Base-by-base conservation (phyloP, 2,113 vertebrate species). In the Ornithorhynchus anatinus region DNA sequence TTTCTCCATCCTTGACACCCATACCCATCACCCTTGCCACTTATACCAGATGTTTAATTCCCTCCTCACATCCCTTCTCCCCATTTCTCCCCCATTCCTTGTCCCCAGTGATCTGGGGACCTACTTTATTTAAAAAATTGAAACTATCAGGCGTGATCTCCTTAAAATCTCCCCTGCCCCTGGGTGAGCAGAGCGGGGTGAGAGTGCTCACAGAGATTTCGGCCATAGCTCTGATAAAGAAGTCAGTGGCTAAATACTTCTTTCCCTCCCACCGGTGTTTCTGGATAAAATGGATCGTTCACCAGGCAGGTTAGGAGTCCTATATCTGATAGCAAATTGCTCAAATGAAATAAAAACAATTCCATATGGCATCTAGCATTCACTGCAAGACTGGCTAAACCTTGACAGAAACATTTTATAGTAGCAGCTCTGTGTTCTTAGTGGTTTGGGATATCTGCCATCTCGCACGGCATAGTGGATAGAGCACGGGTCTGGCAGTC, bases 261-360 rank as follows among this genome's bases (percentile, higher is more conserved):
- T 29, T 22, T 63, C 72, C 69, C 23, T 66, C 19, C 45, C 0
- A 0, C 48, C 40, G 47, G 3, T 9, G 20, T 2, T 9, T 43
- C 61, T 70, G 25, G 47, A 67, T 81, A 64, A 61, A 64, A 16
- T 42, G 43, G 5, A 39, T 53, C 15, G 12, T 51, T 59, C 33
- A 29, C 8, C 64, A 52, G 5, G 12, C 51, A 33, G 10, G n/a
- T 3, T 54, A 36, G 15, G 6, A n/a, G 8, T n/a, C 38, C 48
- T 1, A 2, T 45, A 5, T 32, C 38, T 9, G 40, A 25, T 25
- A 19, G 5, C 40, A 58, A 50, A 38, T 27, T 35, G 44, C 27
- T 6, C 11, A 43, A 43, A 37, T 36, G 4, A 32, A 53, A 53
- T 14, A 51, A 23, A 67, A 37, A 7, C 59, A 40, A 2, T 37